phyloP scores from a whole-genome alignment of 2,113 vertebrate species.

The Oenanthe melanoleuca region DNA sequence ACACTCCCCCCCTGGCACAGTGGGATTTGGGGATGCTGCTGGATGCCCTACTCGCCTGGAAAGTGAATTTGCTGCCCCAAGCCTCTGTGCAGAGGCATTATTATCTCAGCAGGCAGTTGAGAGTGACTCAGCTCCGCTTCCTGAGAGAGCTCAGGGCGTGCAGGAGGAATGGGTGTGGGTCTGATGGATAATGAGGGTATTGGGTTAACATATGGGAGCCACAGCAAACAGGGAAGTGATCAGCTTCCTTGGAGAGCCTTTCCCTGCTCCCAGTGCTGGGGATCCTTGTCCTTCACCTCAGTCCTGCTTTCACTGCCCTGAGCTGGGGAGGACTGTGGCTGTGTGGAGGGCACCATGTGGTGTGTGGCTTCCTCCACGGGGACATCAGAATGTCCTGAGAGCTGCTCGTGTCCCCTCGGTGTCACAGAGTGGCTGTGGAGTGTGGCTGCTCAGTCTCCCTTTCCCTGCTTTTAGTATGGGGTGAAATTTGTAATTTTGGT shows the following conservation, averaged over 20 bases:
- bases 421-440: fast-evolving
- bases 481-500: neutral
- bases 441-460: fast-evolving
- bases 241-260: neutral
- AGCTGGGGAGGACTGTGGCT: neutral
- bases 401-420: fast-evolving
- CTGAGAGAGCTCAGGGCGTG: conserved; percentile 8
- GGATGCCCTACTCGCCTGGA: neutral
- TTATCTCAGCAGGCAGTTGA: conserved; percentile 62
- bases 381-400: neutral
- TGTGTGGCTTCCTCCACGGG: neutral
- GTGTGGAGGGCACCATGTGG: neutral
- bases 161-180: conserved; percentile 4
- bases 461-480: neutral
- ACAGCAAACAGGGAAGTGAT: fast-evolving
- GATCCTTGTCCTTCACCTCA: fast-evolving
- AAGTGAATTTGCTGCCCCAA: neutral
- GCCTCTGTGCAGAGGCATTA: neutral
- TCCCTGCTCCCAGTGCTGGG: fast-evolving
- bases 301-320: fast-evolving
- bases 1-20: fast-evolving
- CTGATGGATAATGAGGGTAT: neutral
- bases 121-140: conserved; percentile 66
- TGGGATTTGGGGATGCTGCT: neutral
- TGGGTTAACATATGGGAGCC: neutral